These are phyloP conservation scores for Calycopis cecrops DNA, from an alignment of 1,140 invertebrate species.

Conservation along the genomic window DNA sequence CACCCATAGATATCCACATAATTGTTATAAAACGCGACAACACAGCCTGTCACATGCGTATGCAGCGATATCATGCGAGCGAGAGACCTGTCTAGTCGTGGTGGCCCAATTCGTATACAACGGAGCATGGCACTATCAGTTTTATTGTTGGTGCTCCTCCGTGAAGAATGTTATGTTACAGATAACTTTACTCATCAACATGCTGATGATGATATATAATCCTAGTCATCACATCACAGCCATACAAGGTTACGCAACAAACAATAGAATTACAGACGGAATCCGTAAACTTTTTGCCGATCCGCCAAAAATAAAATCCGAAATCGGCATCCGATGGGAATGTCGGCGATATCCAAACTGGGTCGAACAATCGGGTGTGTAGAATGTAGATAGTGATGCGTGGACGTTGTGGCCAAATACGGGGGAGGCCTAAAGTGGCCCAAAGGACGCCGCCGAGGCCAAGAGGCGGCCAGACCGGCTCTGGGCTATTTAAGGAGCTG, in stretches of 20 bases:
- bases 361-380: constrained; percentile 53
- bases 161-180: too few relatives aligned
- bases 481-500: constrained; percentile 58
- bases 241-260: neutral
- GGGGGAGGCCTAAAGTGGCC: constrained; percentile 39
- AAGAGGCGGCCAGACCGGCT: constrained; percentile 50
- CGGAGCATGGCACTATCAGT: too few relatives aligned
- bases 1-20: too few relatives aligned
- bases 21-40: too few relatives aligned
- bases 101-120: too few relatives aligned
- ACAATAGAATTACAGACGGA: constrained; percentile 5
- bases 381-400: constrained; percentile 35
- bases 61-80: too few relatives aligned
- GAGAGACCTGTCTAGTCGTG: too few relatives aligned
- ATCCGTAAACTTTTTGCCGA: neutral
- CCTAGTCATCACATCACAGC: too few relatives aligned
- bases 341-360: constrained; percentile 53
- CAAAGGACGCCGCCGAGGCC: constrained; percentile 69
- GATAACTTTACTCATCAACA: too few relatives aligned
- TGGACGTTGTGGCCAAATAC: constrained; percentile 52
- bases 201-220: too few relatives aligned
- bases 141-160: too few relatives aligned
- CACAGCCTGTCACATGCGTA: too few relatives aligned
- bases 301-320: constrained; percentile 17
- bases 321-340: constrained; percentile 40